Evolutionary conservation across 2,113 vertebrate genomes (phyloP).

Genomic region (Apteryx owenii): DNA sequence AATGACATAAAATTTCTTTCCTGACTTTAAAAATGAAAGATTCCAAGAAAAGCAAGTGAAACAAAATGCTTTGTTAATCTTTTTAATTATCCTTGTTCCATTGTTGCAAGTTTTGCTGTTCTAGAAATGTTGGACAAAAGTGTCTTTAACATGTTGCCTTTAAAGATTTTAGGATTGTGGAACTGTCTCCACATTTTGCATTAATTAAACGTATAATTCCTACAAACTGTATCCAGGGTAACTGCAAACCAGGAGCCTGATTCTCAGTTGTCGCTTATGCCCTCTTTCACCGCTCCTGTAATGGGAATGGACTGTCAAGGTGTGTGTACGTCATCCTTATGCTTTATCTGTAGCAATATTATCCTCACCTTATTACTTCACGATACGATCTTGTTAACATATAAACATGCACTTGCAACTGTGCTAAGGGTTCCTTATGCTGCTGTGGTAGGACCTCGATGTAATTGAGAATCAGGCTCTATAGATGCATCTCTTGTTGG

Average conservation of each 20-base stretch:
- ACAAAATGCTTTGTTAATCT: neutral
- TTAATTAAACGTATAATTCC: conserved; percentile 53
- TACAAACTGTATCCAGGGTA: neutral
- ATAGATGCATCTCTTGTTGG: neutral
- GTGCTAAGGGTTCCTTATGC: neutral
- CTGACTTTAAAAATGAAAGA: neutral
- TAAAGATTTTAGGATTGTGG: neutral
- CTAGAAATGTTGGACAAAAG: neutral
- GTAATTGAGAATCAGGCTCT: neutral
- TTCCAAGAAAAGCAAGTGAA: neutral
- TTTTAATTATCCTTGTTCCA: neutral
- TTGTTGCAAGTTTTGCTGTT: neutral
- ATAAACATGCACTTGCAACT: neutral
- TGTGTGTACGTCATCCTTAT: neutral
- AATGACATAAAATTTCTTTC: neutral
- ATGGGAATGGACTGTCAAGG: neutral
- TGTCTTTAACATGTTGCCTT: neutral
- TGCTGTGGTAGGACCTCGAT: neutral
- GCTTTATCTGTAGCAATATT: neutral
- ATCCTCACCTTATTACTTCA: neutral
- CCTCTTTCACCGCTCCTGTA: neutral
- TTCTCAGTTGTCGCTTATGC: neutral
- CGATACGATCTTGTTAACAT: neutral
- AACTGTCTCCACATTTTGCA: neutral
- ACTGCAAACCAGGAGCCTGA: neutral